Conservation (phyloP, 2,113 vertebrate genomes). For the Neotragus pygmaeus region DNA sequence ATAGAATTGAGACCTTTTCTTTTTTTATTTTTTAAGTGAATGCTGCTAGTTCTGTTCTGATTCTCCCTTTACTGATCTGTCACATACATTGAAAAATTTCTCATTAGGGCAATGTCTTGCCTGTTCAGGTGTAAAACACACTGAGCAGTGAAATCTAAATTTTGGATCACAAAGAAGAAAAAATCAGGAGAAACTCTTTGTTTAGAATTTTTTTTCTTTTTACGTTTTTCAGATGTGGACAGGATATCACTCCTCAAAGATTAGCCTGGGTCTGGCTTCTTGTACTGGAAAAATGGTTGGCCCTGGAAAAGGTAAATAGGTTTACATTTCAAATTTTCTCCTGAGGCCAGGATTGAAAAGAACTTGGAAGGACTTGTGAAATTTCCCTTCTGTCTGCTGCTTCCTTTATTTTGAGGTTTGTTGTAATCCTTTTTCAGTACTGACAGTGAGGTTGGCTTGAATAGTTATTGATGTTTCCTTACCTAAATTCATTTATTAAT, state of each 20-base stretch:
- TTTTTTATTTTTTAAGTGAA: neutral
- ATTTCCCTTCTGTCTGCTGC: neutral
- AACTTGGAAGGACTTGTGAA: neutral
- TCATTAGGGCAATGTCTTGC: neutral
- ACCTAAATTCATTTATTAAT: neutral
- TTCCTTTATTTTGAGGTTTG: constrained; percentile 21
- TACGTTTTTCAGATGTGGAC: constrained; percentile 75
- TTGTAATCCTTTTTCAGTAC: constrained; percentile 2
- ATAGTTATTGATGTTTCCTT: neutral
- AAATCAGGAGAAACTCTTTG: neutral
- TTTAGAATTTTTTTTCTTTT: constrained; percentile 17
- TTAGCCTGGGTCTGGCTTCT: constrained; percentile 95
- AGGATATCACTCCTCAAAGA: constrained; percentile 87
- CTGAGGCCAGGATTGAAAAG: neutral
- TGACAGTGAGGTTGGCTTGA: neutral
- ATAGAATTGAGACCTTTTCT: neutral
- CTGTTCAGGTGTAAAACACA: neutral
- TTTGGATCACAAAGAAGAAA: neutral
- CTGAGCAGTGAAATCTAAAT: neutral
- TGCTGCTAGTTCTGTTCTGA: neutral
- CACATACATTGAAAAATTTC: neutral
- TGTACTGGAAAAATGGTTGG: constrained; percentile 87
- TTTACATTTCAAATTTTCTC: constrained; percentile 24
- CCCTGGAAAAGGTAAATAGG: constrained; percentile 83
- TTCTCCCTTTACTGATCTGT: constrained; percentile 24